A percentile compares a stretch with the other conserved stretches of the same genome.
Evolutionary conservation across 1,140 invertebrate genomes (phyloP).

Genomic region (Dendrolimus punctatus): DNA sequence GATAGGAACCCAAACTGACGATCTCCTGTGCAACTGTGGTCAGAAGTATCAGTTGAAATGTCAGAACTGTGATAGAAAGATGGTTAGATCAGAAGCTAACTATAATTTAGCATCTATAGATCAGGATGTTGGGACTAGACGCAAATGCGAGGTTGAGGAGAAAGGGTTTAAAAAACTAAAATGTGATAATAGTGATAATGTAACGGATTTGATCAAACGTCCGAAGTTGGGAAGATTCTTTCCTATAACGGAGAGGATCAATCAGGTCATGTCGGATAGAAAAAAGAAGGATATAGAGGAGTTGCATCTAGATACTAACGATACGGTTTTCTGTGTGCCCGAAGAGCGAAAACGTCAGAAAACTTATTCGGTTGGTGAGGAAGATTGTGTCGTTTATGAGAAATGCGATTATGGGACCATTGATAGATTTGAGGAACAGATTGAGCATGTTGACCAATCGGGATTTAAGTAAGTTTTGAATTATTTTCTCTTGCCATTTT

Average conservation of each 20-base stretch:
- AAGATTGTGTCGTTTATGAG: slow-evolving; percentile 57
- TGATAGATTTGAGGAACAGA: slow-evolving; percentile 37
- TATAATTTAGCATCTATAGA: slow-evolving; percentile 45
- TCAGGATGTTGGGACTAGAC: slow-evolving; percentile 22
- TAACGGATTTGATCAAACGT: slow-evolving; percentile 43
- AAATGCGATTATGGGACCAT: slow-evolving; percentile 64
- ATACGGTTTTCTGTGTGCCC: slow-evolving; percentile 49
- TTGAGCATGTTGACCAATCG: slow-evolving; percentile 28
- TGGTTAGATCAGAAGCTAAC: slow-evolving; percentile 54
- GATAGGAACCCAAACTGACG: slow-evolving; percentile 62
- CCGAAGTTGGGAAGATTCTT: slow-evolving; percentile 54
- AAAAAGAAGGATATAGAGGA: slow-evolving; percentile 49
- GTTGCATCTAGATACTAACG: slow-evolving; percentile 49
- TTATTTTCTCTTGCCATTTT: no score
- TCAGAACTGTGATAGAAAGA: slow-evolving; percentile 31
- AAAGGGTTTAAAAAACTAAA: slow-evolving; percentile 56
- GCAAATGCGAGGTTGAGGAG: slow-evolving; percentile 41
- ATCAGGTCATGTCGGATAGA: slow-evolving; percentile 52
- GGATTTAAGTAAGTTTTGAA: slow-evolving; percentile 23
- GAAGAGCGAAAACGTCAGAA: slow-evolving; percentile 49
- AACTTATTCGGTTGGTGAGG: slow-evolving; percentile 45
- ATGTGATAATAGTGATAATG: slow-evolving; percentile 71
- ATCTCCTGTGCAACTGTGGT: slow-evolving; percentile 51
- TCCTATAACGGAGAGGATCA: slow-evolving; percentile 53
- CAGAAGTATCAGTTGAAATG: slow-evolving; percentile 39